These are phyloP conservation scores for Hypselothyrea guttata DNA, from an alignment of 2,888 invertebrate genomes.

Conservation along the genomic window DNA sequence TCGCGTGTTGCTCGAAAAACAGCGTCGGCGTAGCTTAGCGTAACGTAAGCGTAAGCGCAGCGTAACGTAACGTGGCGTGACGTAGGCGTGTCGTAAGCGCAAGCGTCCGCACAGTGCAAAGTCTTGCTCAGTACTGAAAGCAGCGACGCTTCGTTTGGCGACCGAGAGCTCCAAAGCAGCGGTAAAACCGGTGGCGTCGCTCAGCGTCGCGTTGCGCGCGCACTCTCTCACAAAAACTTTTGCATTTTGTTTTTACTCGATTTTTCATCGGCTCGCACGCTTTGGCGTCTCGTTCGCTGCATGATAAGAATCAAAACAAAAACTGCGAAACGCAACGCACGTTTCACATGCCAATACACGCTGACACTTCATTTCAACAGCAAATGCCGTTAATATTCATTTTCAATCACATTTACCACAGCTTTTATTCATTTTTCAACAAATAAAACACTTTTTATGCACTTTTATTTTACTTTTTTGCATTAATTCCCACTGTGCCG, in stretches of 20 bases:
- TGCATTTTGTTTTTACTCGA: slow-evolving; percentile 68
- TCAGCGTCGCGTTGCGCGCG: slow-evolving; percentile 37
- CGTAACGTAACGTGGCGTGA: slow-evolving; percentile 34
- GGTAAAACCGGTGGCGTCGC: slow-evolving; percentile 4
- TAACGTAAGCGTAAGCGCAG: slow-evolving; percentile 3
- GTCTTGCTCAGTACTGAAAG: slow-evolving; percentile 77
- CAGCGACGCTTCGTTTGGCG: slow-evolving; percentile 22
- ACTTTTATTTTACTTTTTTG: background rate
- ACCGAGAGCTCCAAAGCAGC: slow-evolving; percentile 42
- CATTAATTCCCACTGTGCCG: no score
- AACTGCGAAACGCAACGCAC: slow-evolving; percentile 55
- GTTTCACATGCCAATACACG: slow-evolving; percentile 13
- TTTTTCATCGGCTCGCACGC: slow-evolving; percentile 51
- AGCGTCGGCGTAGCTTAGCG: slow-evolving; percentile 40
- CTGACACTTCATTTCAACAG: no score
- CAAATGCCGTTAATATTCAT: no score
- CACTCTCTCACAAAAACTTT: slow-evolving; percentile 46
- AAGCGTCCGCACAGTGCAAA: slow-evolving; percentile 75
- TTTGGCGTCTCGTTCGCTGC: slow-evolving; percentile 51
- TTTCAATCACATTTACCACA: no score
- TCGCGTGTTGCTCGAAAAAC: slow-evolving; percentile 13
- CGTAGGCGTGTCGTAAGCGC: no score
- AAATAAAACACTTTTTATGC: background rate
- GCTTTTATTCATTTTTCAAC: no score
- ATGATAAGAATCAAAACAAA: slow-evolving; percentile 80